A percentile compares a stretch with the other conserved stretches of the same genome.
Evolutionary conservation across 2,113 vertebrate genomes (phyloP).

Genomic region (Pachyramphus minor): DNA sequence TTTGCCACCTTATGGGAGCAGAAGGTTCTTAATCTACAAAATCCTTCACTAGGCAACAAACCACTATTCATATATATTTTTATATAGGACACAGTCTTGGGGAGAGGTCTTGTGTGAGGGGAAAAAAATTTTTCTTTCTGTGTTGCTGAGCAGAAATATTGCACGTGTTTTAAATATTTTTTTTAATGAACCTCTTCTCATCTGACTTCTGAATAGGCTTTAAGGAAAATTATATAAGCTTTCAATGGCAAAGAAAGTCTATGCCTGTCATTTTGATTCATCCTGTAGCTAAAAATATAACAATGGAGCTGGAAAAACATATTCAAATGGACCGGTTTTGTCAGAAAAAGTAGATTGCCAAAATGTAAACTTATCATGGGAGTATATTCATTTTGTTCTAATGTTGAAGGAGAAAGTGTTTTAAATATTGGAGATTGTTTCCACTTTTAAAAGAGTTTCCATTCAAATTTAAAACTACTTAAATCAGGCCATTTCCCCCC

Average conservation of each 20-base stretch:
- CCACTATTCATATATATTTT: not conserved
- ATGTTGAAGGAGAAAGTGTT: not conserved
- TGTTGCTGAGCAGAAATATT: not conserved
- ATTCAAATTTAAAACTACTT: not conserved
- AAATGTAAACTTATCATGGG: not conserved
- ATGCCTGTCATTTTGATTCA: not conserved
- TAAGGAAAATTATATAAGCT: not conserved
- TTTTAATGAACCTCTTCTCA: not conserved
- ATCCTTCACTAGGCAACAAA: not conserved
- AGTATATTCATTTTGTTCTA: not conserved
- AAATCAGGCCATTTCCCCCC: not conserved
- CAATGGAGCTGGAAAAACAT: not conserved
- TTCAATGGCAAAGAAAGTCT: not conserved
- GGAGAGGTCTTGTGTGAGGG: rapidly evolving
- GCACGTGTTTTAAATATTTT: not conserved
- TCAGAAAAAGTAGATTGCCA: not conserved
- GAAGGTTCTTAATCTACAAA: not conserved
- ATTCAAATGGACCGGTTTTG: not conserved
- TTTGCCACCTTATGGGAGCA: not conserved
- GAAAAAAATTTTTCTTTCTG: not conserved
- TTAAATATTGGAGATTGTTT: not conserved
- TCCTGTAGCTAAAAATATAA: not conserved
- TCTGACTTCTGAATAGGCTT: not conserved
- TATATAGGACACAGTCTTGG: rapidly evolving
- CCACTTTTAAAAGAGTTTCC: not conserved